phyloP scores from a whole-genome alignment of 2,113 vertebrate genomes.

The Brachyhypopomus gauderio region DNA sequence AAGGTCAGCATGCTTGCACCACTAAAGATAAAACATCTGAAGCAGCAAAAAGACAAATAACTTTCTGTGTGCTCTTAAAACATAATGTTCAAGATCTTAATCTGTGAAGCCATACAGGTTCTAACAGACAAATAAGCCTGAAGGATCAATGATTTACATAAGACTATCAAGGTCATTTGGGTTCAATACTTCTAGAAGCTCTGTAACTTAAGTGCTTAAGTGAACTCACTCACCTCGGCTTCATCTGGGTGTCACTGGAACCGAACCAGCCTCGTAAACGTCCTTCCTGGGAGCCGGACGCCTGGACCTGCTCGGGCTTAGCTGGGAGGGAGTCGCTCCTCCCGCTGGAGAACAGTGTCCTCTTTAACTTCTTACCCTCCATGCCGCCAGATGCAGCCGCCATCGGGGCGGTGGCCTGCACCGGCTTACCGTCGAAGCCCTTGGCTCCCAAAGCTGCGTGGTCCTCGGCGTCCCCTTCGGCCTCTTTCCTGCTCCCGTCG shows the following conservation, averaged over 20 bases:
- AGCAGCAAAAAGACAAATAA: neutral
- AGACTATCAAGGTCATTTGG: neutral
- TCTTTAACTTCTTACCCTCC: slow-evolving; percentile 73
- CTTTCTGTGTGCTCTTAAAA: neutral
- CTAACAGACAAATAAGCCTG: neutral
- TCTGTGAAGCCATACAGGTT: neutral
- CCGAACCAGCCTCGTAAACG: slow-evolving; percentile 85
- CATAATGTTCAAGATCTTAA: neutral
- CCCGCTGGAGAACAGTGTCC: slow-evolving; percentile 81
- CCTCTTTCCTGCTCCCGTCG: slow-evolving; percentile 76
- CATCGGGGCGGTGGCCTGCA: slow-evolving; percentile 64
- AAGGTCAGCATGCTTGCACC: neutral
- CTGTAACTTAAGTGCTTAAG: slow-evolving; percentile 36
- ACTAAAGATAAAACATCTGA: neutral
- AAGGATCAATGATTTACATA: neutral
- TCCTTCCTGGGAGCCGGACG: slow-evolving; percentile 70
- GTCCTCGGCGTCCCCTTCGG: slow-evolving; percentile 65
- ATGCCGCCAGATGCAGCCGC: slow-evolving; percentile 43
- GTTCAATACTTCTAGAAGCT: slow-evolving; percentile 4
- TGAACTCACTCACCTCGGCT: slow-evolving; percentile 85
- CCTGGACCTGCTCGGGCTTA: slow-evolving; percentile 68
- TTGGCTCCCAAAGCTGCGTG: slow-evolving; percentile 54
- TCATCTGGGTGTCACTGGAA: slow-evolving; percentile 83
- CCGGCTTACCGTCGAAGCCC: slow-evolving; percentile 53
- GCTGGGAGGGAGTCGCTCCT: slow-evolving; percentile 74